Base-by-base conservation (phyloP, 2,888 invertebrate genomes). In the Baronia brevicornis region DNA sequence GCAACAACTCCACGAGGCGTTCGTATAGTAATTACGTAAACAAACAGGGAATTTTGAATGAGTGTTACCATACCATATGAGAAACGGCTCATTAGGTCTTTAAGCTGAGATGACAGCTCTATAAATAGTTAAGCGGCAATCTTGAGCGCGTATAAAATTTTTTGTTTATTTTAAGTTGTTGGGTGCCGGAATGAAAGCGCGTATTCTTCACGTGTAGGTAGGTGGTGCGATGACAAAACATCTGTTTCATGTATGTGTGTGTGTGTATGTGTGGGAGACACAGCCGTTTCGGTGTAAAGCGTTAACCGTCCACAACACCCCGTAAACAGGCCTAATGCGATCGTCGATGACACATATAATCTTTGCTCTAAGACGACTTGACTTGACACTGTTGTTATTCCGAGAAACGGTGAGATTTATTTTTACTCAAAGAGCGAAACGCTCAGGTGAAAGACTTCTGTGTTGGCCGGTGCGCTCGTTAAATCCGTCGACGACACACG, bases 371-470 rank as follows among this genome's bases (percentile, higher is more conserved):
- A 77, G 72, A 64, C 69, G 68, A 63, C 59, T 69, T 63, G 78
- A 77, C 67, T 78, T 72, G 73, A 70, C 75, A 68, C 75, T 74
- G 78, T 77, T 75, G 78, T 77, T 79, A 70, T 82, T 82, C 80
- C 54, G 60, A 75, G 82, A 82, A 82, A 64, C 64, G 62, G 64
- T 63, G 66, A 66, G 70, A 75, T 77, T 78, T 82, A 80, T 80
- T 80, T 82, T 80, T 75, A 75, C 68, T 70, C 77, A 72, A 79
- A 78, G 75, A 73, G 69, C 78, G 79, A 75, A 80, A 79, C 77
- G 77, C 70, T 79, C 80, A 80, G 80, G 82, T 82, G 80, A 78
- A 75, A 79, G 77, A 80, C 78, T 61, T 78, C 78, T 68, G 69
- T 69, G 73, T 66, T 74, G 75, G 74, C 73, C 70, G 63, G 61